phyloP scores from a whole-genome alignment of 2,888 invertebrate species.

The Euclidia mi region DNA sequence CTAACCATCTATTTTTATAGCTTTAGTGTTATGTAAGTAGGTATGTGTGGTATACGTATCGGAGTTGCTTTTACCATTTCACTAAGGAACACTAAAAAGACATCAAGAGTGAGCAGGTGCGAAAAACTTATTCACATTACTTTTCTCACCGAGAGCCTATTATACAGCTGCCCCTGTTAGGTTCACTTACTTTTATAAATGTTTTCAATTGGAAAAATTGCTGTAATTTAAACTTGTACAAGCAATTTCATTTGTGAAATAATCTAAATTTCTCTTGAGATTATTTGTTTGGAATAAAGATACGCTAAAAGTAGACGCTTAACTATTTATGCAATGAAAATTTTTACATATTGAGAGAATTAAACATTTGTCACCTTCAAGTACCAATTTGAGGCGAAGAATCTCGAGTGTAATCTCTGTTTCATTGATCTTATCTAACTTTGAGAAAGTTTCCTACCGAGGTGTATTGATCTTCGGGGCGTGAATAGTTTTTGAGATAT shows the following conservation, averaged over 20 bases:
- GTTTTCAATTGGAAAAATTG: constrained; percentile 72
- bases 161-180: constrained; percentile 69
- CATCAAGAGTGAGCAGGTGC: constrained; percentile 76
- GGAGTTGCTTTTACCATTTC: constrained; percentile 30
- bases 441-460: too few relatives aligned
- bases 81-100: constrained; percentile 53
- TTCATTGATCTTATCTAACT: too few relatives aligned
- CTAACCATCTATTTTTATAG: constrained; percentile 7
- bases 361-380: constrained; percentile 23
- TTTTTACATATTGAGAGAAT: constrained; percentile 27
- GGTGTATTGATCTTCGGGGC: neutral
- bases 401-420: neutral
- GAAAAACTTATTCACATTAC: constrained; percentile 73
- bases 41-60: constrained; percentile 6
- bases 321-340: constrained; percentile 4
- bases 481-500: neutral
- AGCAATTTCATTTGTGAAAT: constrained; percentile 64
- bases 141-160: constrained; percentile 65
- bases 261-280: constrained; percentile 39
- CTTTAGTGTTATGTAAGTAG: constrained; percentile 1
- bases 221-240: constrained; percentile 72
- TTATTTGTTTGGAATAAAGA: constrained; percentile 33
- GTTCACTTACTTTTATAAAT: constrained; percentile 67
- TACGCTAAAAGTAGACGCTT: constrained; percentile 17
- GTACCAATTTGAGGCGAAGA: neutral